These are phyloP conservation scores for Ataeniobius toweri DNA, from an alignment of 2,797 vertebrate genomes.

Conservation along the genomic window DNA sequence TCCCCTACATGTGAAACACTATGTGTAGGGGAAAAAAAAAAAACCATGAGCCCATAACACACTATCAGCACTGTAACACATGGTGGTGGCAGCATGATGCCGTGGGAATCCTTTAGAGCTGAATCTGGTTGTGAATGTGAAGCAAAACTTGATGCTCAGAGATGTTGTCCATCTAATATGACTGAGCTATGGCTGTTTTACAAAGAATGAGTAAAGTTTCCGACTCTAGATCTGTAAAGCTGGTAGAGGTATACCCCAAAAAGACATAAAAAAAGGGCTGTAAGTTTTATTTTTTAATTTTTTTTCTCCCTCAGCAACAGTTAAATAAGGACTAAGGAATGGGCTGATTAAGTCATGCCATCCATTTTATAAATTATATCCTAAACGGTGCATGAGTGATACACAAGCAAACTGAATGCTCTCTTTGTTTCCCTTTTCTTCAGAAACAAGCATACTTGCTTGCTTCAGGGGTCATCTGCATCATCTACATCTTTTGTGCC, in stretches of 20 bases:
- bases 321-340: neutral
- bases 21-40: neutral
- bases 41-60: neutral
- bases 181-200: neutral
- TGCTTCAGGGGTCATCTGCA: conserved; percentile 87
- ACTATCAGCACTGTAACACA: neutral
- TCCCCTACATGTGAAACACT: neutral
- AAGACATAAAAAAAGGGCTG: neutral
- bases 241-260: neutral
- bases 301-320: neutral
- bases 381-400: neutral
- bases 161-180: neutral
- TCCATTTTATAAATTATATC: neutral
- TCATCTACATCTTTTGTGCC: conserved; percentile 89
- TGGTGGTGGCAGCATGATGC: neutral
- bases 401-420: neutral
- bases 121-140: neutral
- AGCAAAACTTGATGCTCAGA: neutral
- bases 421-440: conserved; percentile 4
- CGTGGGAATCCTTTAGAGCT: neutral
- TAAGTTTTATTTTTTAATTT: neutral
- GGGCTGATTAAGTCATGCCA: neutral
- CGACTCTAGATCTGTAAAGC: neutral
- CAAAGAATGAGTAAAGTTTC: neutral
- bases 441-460: conserved; percentile 91